These are phyloP conservation scores for Rousettus leschenaultii DNA, from an alignment of 2,113 vertebrate species.

Conservation along the genomic window DNA sequence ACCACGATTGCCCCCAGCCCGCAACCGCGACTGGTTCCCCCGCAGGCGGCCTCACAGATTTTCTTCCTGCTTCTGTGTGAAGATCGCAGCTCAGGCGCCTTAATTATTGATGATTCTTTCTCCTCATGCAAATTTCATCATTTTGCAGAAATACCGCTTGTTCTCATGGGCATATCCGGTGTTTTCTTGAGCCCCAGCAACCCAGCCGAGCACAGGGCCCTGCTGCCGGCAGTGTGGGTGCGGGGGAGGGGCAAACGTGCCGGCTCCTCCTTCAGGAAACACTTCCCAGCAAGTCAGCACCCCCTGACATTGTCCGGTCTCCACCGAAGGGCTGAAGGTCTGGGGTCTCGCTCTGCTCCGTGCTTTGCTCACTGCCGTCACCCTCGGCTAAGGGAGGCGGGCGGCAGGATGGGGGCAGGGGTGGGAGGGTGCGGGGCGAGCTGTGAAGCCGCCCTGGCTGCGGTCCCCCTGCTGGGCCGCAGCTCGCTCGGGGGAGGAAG, in stretches of 20 bases:
- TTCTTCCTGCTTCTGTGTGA: no score
- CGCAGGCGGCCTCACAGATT: rapidly evolving
- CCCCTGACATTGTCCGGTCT: rapidly evolving
- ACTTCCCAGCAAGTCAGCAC: neutral
- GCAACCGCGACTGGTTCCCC: rapidly evolving
- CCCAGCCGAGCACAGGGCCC: rapidly evolving
- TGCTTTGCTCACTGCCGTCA: rapidly evolving
- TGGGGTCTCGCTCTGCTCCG: neutral
- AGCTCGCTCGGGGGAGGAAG: rapidly evolving
- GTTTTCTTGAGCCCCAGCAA: rapidly evolving
- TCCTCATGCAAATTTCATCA: neutral
- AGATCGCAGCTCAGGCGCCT: neutral
- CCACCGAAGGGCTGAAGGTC: neutral
- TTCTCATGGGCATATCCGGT: rapidly evolving
- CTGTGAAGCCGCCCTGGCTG: no score
- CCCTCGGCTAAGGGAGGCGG: rapidly evolving
- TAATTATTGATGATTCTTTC: neutral
- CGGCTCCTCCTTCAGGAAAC: neutral
- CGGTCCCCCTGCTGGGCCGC: rapidly evolving
- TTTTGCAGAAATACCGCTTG: neutral
- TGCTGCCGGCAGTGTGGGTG: rapidly evolving
- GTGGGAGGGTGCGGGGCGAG: no score
- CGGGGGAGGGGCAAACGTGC: rapidly evolving
- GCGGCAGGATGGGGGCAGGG: neutral
- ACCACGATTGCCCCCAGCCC: neutral